Evolutionary conservation across 2,888 invertebrate species (phyloP), one percentile per base, ranked within the genome.

Genomic region (Agrilus cyanescens): DNA sequence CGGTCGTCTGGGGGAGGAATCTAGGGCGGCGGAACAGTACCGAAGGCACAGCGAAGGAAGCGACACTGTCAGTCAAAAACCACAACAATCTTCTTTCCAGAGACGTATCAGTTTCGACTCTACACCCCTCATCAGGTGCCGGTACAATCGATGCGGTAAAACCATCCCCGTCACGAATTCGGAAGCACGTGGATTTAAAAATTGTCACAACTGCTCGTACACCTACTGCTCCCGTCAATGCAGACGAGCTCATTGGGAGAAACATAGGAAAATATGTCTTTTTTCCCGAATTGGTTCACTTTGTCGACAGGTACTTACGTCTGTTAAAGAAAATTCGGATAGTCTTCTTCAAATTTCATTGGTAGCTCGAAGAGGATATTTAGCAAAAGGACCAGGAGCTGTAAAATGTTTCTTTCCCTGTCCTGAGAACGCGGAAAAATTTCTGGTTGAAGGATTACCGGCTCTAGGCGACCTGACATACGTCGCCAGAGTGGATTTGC

Each of bases 171-270:
- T 46, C 3, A 65, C 84, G 43, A 71, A 76, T 45, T 84, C 88
- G 54, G 94, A 94, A 46, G 81, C 85, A 53, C 74, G 79, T 54
- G 76, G 77, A 56, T 95, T 82, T 72, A 93, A 94, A 66, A 86
- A 85, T 55, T 93, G 91, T 67, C 93, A 93, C 71, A 94, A 95
- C 66, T 96, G 96, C 71, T 85, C 87, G 53, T 89, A 91, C 59
- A 80, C 86, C 59, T 96, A 96, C 69, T 96, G 96, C 69, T 88
- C 90, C 47, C 76, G 88, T 46, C 83, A 86, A 57, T 96, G 95
- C 65, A 78, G 96, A 16, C 73, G 87, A 47, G 80, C 85, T 12
- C 93, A 96, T 63, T 95, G 94, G 94, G 86, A 89, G 60, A 83
- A 85, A 56, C 96, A 96, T 62, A 80, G 91, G 47, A 85, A 85